Base-by-base conservation (phyloP, 2,888 invertebrate genomes). In the Timema cristinae region DNA sequence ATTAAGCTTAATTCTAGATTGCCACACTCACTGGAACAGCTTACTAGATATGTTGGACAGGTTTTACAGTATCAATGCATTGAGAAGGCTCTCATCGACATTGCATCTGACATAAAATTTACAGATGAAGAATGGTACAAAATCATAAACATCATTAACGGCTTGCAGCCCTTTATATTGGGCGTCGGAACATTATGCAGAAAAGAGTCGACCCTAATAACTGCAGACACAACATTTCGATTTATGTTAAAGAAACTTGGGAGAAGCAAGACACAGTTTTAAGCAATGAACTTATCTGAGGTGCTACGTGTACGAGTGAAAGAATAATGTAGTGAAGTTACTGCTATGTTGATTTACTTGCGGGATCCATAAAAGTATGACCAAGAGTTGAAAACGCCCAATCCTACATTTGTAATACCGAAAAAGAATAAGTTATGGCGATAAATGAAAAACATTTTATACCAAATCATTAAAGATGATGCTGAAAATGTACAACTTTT, bases 41-140 rank as follows among this genome's bases (percentile, higher is more conserved):
- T 52, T 52, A 13, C 52, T 52, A 10, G 52, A 52, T 52, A 52
- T 52, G 52, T 52, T 52, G 11, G 52, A 13, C 11, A 52, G 52
- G 11, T 52, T 52, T 52, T 52, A 52, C 52, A 52, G 52, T 52
- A 9, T 52, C 11, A 52, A 52, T 63, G 63, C 10, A 63, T 63
- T 63, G 63, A 63, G 63, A 1, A 63, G 16, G 15, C 63, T 67
- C 10, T 68, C 10, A 51, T 51, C 51, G 68, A 68, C 16, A 68
- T 68, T 7, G 68, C 50, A 68, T 68, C 68, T 50, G 68, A 68
- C 51, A 68, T 68, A 7, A 68, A 68, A 68, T 68, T 68, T 16
- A 68, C 47, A 8, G 68, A 68, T 52, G 68, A 68, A 68, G 68
- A 68, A 16, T 68, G 68, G 68, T 68, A 9, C 51, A 68, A 11